Evolutionary conservation across 2,113 vertebrate genomes (phyloP).

Genomic region (Donacobius atricapilla): DNA sequence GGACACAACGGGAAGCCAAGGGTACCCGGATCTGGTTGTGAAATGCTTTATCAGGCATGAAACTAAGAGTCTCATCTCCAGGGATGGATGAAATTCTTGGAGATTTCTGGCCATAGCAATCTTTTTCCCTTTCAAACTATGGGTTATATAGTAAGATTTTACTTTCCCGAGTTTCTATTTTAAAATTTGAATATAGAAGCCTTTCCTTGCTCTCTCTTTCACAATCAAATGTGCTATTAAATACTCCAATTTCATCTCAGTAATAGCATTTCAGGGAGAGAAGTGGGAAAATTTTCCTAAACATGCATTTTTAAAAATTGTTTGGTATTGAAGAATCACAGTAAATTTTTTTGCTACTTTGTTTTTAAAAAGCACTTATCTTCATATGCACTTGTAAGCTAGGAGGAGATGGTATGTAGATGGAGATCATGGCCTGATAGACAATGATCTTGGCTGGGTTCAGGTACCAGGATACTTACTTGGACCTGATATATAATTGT

Average conservation of each 20-base stretch:
- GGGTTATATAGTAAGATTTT: neutral
- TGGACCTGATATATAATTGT: neutral
- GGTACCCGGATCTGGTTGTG: neutral
- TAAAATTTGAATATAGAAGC: neutral
- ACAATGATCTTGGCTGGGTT: neutral
- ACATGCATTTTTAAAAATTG: accelerated
- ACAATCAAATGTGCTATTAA: neutral
- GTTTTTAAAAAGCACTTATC: neutral
- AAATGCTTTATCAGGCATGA: neutral
- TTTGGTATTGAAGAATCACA: neutral
- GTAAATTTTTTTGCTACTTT: neutral
- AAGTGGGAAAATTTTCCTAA: neutral
- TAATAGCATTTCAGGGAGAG: neutral
- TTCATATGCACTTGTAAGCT: neutral
- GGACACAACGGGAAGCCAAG: neutral
- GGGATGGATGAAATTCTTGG: neutral
- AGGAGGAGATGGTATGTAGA: neutral
- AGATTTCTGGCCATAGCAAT: neutral
- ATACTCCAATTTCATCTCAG: neutral
- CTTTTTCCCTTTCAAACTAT: neutral
- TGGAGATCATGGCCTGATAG: neutral
- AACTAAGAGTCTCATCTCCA: neutral
- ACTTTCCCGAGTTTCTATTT: neutral
- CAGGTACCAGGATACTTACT: neutral
- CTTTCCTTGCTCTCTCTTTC: neutral